Conservation (phyloP, 2,888 invertebrate genomes). For the Apamea crenata region DNA sequence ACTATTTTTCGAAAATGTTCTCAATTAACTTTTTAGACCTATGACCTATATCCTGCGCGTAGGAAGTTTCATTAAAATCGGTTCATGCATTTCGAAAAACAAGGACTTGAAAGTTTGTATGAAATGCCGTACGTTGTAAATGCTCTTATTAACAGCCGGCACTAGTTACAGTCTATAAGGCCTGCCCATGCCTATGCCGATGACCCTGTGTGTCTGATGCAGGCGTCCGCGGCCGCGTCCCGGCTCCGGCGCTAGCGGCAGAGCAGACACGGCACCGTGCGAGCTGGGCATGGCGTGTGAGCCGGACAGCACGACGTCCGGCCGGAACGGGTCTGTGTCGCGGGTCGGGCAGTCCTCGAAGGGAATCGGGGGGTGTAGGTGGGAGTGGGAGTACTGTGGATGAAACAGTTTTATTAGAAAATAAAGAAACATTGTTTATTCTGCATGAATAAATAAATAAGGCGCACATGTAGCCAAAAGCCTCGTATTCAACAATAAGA, state of each 20-base stretch:
- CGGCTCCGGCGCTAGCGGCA: neutral
- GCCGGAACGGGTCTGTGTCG: constrained; percentile 26
- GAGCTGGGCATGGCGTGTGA: neutral
- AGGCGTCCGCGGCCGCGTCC: constrained; percentile 51
- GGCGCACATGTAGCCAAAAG: neutral
- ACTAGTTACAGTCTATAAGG: constrained; percentile 58
- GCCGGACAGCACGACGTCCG: constrained; percentile 22
- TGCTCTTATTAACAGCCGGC: too few relatives aligned
- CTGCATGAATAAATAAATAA: neutral
- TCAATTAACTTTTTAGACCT: too few relatives aligned
- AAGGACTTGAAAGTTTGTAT: too few relatives aligned
- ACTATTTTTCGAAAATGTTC: too few relatives aligned
- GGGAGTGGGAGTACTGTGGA: neutral
- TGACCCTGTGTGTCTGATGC: constrained; percentile 18
- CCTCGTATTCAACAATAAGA: neutral
- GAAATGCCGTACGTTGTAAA: too few relatives aligned
- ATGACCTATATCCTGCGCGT: too few relatives aligned
- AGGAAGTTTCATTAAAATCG: too few relatives aligned
- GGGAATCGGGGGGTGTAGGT: neutral
- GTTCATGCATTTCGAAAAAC: too few relatives aligned
- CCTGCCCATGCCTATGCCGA: constrained; percentile 62
- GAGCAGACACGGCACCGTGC: neutral
- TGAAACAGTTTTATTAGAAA: neutral
- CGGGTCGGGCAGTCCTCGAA: constrained; percentile 34
- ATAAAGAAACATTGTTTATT: neutral